Base-by-base conservation (phyloP, 2,888 invertebrate genomes). In the Exephanes ischioxanthus region DNA sequence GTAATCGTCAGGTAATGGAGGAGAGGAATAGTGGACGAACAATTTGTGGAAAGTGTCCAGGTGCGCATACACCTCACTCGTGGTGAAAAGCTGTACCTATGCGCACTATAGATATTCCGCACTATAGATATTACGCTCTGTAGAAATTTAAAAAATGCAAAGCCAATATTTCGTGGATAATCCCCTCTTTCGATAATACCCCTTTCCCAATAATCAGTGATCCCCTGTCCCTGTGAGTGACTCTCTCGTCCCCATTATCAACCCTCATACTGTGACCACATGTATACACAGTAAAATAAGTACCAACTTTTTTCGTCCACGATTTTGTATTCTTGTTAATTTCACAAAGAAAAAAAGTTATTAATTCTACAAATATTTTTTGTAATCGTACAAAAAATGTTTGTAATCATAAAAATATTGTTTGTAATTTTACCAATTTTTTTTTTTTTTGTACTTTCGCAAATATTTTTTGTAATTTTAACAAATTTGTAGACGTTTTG, bases 1-100 rank as follows among this genome's bases (percentile, higher is more conserved):
- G 51, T 71, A 51, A 81, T 70, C 81, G 81, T 61, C 76, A 2
- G 41, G 70, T 51, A 68, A 37, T 22, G 14, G 41, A 41, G 37
- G 68, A 26, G 53, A 55, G 53, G 11, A 37, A 70, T 16, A 22
- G 48, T 51, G 76, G 53, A 80, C 37, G 48, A 77, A 80, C 66
- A 72, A 67, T 67, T 41, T 30, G 76, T 67, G 41, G 55, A 77
- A 73, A 51, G 58, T 45, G 63, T 77, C 68, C 30, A 11, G 33
- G 41, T 22, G 41, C 37, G 37, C 33, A 19, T 11, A n/a, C 30
- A 26, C 58, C 22, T 75, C n/a, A 63, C 63, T 63, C 75, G 63
- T 48, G 30, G 63, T 19, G 19, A 30, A 61, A 45, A 61, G 33
- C 51, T 26, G 37, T 45, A 30, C 19, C n/a, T n/a, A n/a, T 16